Evolutionary conservation across 2,113 vertebrate genomes (phyloP), one percentile per base, ranked within the genome.

Genomic region (Macquaria ambigua): DNA sequence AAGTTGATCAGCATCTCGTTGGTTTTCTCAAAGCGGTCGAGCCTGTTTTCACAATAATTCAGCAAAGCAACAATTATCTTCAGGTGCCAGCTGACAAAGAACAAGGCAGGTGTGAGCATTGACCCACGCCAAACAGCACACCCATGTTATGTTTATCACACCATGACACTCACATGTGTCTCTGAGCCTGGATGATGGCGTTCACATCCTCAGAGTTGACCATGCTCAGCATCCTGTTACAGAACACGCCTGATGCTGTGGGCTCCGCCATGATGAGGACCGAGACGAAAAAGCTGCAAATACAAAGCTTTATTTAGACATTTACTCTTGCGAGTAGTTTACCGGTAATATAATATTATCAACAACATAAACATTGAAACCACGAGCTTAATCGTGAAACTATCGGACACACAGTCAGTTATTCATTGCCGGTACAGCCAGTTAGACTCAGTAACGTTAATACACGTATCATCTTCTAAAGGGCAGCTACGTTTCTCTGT

Each of bases 1-100:
- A 99, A 99, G 89, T 99, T 99, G 77, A 99, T 96, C 39, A 99
- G 95, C 98, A 99, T 99, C 93, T 99, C 98, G 0, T 99, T 99
- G 63, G 98, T 99, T 92, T 99, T 99, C 93, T 99, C 98, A 25
- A 99, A 99, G 1, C 98, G 97, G 86, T 99, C 98, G 48, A 99
- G 82, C 98, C 98, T 99, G 87, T 66, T 81, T 39, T 21, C 14
- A 84, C 2, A 84, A 70, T 16, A 8, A 67, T 48, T 43, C 46
- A 76, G 59, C 20, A 85, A 18, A 77, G 14, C 39, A 74, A 76
- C 16, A 79, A 21, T 25, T 15, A 52, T 0, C 3, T 31, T 77
- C 43, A 46, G 59, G 8, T 8, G 21, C 0, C 25, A 46, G 15
- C 46, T 70, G 3, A 53, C 25, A 61, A 21, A 25, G n/a, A 74